These are phyloP conservation scores for Scaptodrosophila latifasciaeformis DNA, from an alignment of 2,888 invertebrate genomes.

Conservation along the genomic window DNA sequence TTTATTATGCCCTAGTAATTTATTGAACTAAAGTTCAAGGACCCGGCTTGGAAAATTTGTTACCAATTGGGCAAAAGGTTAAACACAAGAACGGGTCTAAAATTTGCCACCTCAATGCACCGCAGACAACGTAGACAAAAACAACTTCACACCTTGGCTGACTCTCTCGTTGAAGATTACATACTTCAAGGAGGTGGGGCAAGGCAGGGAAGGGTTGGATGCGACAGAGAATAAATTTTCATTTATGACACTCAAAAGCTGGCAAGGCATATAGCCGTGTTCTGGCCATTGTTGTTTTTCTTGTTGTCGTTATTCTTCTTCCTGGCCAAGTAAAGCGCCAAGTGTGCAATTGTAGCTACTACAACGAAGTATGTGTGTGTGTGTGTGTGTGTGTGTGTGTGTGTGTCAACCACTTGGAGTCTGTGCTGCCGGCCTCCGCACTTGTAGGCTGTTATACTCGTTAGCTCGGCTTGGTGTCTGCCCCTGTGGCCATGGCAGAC, in stretches of 20 bases:
- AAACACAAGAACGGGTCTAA: constrained; percentile 28
- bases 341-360: constrained; percentile 1
- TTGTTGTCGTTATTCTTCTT: neutral
- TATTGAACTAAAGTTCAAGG: constrained; percentile 61
- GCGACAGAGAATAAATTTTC: constrained; percentile 64
- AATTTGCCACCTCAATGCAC: constrained; percentile 40
- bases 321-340: neutral
- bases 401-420: too few species aligned
- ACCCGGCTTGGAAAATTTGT: constrained; percentile 42
- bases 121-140: neutral
- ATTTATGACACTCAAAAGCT: constrained; percentile 67
- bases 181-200: too few species aligned
- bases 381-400: constrained; percentile 1
- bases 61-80: constrained; percentile 42
- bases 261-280: constrained; percentile 21
- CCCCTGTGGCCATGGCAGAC: neutral
- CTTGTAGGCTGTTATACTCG: constrained; percentile 3
- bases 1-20: too few species aligned
- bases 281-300: neutral
- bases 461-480: constrained; percentile 8
- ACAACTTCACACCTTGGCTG: too few species aligned
- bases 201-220: too few species aligned
- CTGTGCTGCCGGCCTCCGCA: neutral
- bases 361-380: neutral
- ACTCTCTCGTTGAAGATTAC: too few species aligned